phyloP scores from a whole-genome alignment of 2,888 invertebrate genomes.

The Dicyrtoma fusca region DNA sequence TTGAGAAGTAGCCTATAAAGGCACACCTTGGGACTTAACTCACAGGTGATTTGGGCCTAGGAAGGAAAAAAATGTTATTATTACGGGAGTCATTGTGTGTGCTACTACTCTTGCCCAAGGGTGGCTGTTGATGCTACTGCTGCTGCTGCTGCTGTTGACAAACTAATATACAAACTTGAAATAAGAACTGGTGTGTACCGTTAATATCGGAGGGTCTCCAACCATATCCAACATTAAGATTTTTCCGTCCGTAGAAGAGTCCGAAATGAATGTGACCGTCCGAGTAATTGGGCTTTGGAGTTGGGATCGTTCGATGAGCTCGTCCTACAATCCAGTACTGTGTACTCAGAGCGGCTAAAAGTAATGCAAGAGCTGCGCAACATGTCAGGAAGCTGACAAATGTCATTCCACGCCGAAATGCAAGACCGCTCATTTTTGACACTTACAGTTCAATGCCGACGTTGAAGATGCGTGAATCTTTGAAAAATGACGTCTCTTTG shows the following conservation, averaged over 20 bases:
- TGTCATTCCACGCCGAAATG: slow-evolving; percentile 74
- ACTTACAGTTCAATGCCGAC: not conserved
- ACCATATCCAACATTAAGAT: slow-evolving; percentile 80
- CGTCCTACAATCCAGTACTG: slow-evolving; percentile 80
- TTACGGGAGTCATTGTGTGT: too few relatives aligned
- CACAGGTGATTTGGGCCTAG: too few relatives aligned
- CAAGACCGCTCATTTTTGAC: slow-evolving; percentile 51
- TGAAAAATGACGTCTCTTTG: too few relatives aligned
- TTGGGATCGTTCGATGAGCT: slow-evolving; percentile 67
- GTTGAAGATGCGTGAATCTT: not conserved
- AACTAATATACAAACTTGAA: too few relatives aligned
- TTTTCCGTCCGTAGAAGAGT: slow-evolving; percentile 82
- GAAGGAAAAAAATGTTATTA: too few relatives aligned
- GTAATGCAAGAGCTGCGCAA: slow-evolving; percentile 74
- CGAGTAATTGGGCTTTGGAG: slow-evolving; percentile 64
- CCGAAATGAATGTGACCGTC: slow-evolving; percentile 81
- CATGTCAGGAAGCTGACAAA: slow-evolving; percentile 81
- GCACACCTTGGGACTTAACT: too few relatives aligned
- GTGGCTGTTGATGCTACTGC: too few relatives aligned
- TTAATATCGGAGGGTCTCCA: slow-evolving; percentile 75
- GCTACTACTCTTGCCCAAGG: too few relatives aligned
- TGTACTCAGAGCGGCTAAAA: slow-evolving; percentile 80
- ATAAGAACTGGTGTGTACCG: slow-evolving; percentile 63
- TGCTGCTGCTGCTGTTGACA: not conserved
- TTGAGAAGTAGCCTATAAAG: too few relatives aligned